Conservation (phyloP, 2,113 vertebrate genomes). For the Neolamprologus cancellatus region DNA sequence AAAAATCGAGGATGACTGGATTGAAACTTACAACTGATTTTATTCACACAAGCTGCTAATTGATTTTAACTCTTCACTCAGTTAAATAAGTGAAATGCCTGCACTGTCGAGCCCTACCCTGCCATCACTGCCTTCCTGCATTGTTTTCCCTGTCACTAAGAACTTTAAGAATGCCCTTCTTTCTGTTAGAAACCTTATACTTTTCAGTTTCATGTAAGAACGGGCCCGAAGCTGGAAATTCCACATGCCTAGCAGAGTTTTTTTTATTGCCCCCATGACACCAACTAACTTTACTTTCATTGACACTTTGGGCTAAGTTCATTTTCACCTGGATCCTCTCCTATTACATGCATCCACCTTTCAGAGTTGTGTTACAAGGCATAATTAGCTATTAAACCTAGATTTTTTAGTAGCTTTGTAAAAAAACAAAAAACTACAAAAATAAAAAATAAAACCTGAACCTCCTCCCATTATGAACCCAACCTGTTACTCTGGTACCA, state of each 20-base stretch:
- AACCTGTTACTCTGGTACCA: neutral
- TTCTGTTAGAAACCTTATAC: neutral
- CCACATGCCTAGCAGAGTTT: neutral
- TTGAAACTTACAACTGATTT: neutral
- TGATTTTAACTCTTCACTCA: neutral
- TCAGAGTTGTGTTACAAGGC: neutral
- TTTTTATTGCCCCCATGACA: neutral
- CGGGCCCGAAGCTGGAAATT: neutral
- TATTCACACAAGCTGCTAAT: neutral
- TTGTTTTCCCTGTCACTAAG: neutral
- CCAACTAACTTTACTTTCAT: neutral
- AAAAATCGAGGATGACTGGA: neutral
- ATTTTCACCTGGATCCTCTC: neutral
- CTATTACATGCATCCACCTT: neutral
- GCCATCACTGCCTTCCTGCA: neutral
- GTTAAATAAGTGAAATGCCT: neutral
- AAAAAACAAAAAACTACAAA: neutral
- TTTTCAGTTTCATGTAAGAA: neutral
- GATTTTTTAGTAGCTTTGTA: neutral
- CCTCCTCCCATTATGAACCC: neutral
- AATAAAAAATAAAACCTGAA: neutral
- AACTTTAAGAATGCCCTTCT: neutral
- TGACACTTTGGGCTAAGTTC: neutral
- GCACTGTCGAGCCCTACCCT: accelerated
- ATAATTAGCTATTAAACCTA: neutral